These are phyloP conservation scores for Neelides folsomi DNA, from an alignment of 2,888 invertebrate genomes.

Conservation along the genomic window DNA sequence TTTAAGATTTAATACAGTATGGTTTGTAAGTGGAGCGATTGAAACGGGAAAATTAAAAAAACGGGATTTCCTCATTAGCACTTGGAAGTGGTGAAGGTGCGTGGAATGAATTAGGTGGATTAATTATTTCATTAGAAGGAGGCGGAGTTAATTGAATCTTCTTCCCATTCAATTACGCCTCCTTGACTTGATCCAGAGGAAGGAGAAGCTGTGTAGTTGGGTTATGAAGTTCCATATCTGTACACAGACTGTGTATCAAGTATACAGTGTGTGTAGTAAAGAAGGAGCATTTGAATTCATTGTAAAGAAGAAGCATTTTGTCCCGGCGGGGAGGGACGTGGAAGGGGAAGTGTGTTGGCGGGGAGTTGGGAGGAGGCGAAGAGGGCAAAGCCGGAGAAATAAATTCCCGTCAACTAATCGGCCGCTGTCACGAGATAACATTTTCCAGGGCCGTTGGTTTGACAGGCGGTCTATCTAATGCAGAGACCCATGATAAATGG, in stretches of 20 bases:
- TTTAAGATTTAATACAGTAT: too few species aligned
- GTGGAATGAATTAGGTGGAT: too few species aligned
- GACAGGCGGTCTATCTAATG: conserved; percentile 24
- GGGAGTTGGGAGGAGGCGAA: neutral
- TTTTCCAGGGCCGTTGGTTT: conserved; percentile 27
- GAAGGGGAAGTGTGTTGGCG: neutral
- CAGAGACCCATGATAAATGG: conserved; percentile 21
- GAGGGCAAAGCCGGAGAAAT: conserved; percentile 18
- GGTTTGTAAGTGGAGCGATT: too few species aligned
- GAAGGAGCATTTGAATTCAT: conserved; percentile 2
- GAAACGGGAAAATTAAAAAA: too few species aligned
- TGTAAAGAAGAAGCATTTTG: neutral
- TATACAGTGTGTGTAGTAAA: neutral
- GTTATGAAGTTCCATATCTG: neutral
- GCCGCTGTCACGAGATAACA: conserved; percentile 23
- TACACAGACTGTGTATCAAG: neutral
- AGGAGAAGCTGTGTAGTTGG: neutral
- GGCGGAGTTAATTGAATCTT: too few species aligned
- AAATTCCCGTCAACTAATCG: conserved; percentile 25
- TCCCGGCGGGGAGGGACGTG: neutral
- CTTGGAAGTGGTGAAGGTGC: too few species aligned
- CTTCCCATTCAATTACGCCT: too few species aligned
- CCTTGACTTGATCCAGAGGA: too few species aligned
- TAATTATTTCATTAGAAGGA: too few species aligned
- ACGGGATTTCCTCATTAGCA: too few species aligned